Conservation (phyloP, 2,888 invertebrate species). For the Pollenia griseotomentosa region DNA sequence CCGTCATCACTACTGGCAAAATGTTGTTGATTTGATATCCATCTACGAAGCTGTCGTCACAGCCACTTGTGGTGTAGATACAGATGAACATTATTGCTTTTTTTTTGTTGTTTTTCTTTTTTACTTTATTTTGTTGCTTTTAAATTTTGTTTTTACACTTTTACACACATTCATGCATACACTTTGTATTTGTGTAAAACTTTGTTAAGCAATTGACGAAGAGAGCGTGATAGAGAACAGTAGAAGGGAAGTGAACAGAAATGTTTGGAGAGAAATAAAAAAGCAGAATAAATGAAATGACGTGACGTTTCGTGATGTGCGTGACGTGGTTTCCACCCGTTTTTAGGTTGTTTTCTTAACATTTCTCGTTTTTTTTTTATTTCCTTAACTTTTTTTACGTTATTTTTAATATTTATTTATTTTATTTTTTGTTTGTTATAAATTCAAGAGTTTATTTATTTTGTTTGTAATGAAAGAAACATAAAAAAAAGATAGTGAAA, state of each 20-base stretch:
- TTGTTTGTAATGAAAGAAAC: constrained; percentile 32
- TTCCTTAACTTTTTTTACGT: constrained; percentile 14
- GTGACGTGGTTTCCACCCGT: constrained; percentile 73
- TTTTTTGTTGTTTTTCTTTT: neutral
- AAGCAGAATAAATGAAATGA: constrained; percentile 63
- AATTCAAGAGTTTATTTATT: constrained; percentile 63
- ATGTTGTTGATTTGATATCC: constrained; percentile 63
- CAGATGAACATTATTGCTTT: constrained; percentile 45
- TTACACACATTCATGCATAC: neutral
- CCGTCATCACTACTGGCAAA: constrained; percentile 56
- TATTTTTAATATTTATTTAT: constrained; percentile 20
- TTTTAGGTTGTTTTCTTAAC: constrained; percentile 58
- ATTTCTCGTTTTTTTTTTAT: constrained; percentile 22
- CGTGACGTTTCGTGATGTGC: constrained; percentile 73
- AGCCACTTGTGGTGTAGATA: constrained; percentile 71
- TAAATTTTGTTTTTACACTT: constrained; percentile 37
- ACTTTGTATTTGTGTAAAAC: constrained; percentile 25
- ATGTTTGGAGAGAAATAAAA: constrained; percentile 19
- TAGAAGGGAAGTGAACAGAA: constrained; percentile 1
- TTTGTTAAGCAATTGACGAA: neutral
- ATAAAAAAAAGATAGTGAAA: constrained; percentile 13
- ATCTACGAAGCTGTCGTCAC: constrained; percentile 68
- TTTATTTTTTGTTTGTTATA: constrained; percentile 55
- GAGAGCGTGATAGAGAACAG: constrained; percentile 17
- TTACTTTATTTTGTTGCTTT: constrained; percentile 33